Evolutionary conservation across 2,888 invertebrate genomes (phyloP), one percentile per base, ranked within the genome.

Genomic region (Fabriciana adippe): DNA sequence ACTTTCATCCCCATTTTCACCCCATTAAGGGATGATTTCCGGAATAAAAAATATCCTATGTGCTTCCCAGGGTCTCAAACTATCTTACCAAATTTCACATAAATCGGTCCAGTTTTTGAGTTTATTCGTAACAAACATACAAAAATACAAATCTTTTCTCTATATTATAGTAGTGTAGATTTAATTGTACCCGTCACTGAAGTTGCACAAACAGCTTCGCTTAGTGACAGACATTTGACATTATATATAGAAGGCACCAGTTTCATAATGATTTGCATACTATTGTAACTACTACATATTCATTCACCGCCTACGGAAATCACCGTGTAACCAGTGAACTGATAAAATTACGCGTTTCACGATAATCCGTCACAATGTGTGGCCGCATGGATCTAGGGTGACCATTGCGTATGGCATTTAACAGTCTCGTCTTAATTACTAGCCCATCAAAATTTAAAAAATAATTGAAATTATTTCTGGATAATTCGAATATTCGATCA

Each of bases 251-350:
- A 4, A 45, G 59, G 45, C 16, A 48, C 54, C 31, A 48, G 50
- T 50, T 31, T 66, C 35, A 54, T 21, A 48, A 26, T 61, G 35
- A 53, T 61, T 66, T 61, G 55, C 60, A 47, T 60, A 41, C 59
- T 59, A 66, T 66, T 66, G 60, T 59, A n/a, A 60, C 50, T 59
- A 61, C 50, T 50, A 61, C 50, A 26, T 48, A 47, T 48, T 64
- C 56, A n/a, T 31, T 18, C 47, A 15, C 60, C 68, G 68, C 68
- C 66, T 66, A 68, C 70, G 59, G 70, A 64, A 64, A 68, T 57
- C 56, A 56, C 63, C 31, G 18, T 41, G 64, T 53, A 56, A 66
- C 63, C 64, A 59, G 53, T 71, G 68, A 69, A 67, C 62, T 62
- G 67, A 53, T 67, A 55, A 67, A 66, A 67, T 67, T 64, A 68